Evolutionary conservation across 2,888 invertebrate genomes (phyloP), one percentile per base, ranked within the genome.

Genomic region (Aspidiotus rigidus): DNA sequence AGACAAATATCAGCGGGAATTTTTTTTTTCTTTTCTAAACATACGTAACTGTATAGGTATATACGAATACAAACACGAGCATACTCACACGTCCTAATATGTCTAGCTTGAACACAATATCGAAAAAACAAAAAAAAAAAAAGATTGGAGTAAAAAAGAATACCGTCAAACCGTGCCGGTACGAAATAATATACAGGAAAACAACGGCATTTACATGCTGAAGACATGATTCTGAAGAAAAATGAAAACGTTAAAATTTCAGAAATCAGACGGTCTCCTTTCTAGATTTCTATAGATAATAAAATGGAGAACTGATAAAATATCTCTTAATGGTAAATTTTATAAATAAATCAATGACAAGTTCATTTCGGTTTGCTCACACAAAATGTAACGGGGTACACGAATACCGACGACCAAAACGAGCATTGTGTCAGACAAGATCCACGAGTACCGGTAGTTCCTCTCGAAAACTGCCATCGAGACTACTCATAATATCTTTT

Each of bases 1-100:
- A 66, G 64, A 67, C 67, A 59, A 67, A 67, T 60, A 67, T 67
- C 67, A 67, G 67, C 67, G 53, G 67, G 66, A 39, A 59, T 67
- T 67, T 66, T 40, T 44, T 42, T 66, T 59, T 57, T 66, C 57
- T 42, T n/a, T 42, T 42, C 13, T 17, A 56, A 56, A 10, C 17
- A 56, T n/a, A 17, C 16, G 16, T 56, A 16, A 15, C 10, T 17
- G 10, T 56, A 2, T n/a, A n/a, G n/a, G n/a, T 56, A n/a, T 15
- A 56, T 53, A 56, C 13, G 10, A 56, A 16, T 56, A 56, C 16
- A 49, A 49, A 11, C 49, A 28, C 28, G 28, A 28, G 28, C 28
- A 28, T 28, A 28, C 28, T 28, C 28, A 28, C 28, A 28, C 28
- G 28, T 53, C 5, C 1, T n/a, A 53, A 53, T 53, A 53, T 11